Base-by-base conservation (phyloP, 2,797 vertebrate species). In the Pogoniulus pusillus region DNA sequence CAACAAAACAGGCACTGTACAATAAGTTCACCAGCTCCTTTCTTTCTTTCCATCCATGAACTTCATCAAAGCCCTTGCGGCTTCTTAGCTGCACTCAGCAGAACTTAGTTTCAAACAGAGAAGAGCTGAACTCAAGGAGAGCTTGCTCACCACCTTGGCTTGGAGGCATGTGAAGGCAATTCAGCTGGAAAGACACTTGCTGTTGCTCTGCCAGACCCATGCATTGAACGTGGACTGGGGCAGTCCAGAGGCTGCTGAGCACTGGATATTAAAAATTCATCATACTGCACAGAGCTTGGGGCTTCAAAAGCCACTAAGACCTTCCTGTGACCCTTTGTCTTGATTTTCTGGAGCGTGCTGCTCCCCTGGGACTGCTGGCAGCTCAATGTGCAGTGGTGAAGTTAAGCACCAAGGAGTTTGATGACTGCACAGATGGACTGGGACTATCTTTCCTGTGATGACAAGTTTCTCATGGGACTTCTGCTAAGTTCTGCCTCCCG, bases 251-350 rank as follows among this genome's bases (percentile, higher is more conserved):
- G 63, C 10, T 5, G 3, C 55, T 1, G 7, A 63, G 41, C 20
- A 6, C 34, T 63, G 55, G 55, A 3, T 53, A 84, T 90, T 86
- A 90, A 91, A 86, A 82, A 90, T 95, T 86, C 64, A 93, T 12
- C 43, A 55, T 2, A 1, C 71, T 84, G 19, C 2, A 0, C 60
- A 34, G 57, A 57, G 74, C 85, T 63, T 1, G 34, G 57, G 85
- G 81, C 88, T 93, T 84, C 91, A 14, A 64, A 66, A 92, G 80
- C 59, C 74, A 26, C 66, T 81, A n/a, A 76, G 83, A 82, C 70
- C 81, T 79, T 59, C 59, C 62, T 84, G 64, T 86, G 90, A 84
- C 77, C 88, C 88, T 77, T 83, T 53, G 53, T 63, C 76, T 86
- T 45, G 17, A 16, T 71, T 66, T 76, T 62, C 63, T 70, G 77